Evolutionary conservation across 2,113 vertebrate species (phyloP).

Genomic region (Gambusia affinis): DNA sequence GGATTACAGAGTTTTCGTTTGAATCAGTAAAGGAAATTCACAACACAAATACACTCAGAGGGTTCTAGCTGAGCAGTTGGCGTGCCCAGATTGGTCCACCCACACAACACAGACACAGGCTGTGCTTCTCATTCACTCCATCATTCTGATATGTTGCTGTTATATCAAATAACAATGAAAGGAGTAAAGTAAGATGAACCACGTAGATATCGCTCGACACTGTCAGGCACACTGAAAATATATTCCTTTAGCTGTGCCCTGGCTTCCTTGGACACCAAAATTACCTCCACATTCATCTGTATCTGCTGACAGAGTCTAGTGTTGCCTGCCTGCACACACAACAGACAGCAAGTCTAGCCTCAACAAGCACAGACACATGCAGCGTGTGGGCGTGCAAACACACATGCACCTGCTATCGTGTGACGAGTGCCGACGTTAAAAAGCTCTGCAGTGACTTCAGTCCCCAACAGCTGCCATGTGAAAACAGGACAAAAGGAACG

Average conservation of each 20-base stretch:
- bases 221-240: slow-evolving; percentile 20
- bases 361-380: slow-evolving; percentile 39
- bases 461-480: slow-evolving; percentile 58
- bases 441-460: slow-evolving; percentile 51
- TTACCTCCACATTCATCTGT: slow-evolving; percentile 57
- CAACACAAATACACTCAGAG: slow-evolving; percentile 2
- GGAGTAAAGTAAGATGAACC: slow-evolving; percentile 15
- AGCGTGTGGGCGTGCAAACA: slow-evolving; percentile 34
- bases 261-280: slow-evolving; percentile 14
- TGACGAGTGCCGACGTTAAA: slow-evolving; percentile 55
- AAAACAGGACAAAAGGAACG: slow-evolving; percentile 1
- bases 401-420: slow-evolving; percentile 64
- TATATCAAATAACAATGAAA: slow-evolving; percentile 19
- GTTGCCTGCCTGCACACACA: not conserved
- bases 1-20: not conserved
- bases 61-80: slow-evolving; percentile 52
- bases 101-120: slow-evolving; percentile 51
- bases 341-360: slow-evolving; percentile 56
- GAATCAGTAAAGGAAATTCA: not conserved
- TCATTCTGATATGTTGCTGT: slow-evolving; percentile 21
- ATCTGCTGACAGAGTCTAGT: slow-evolving; percentile 63
- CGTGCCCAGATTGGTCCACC: slow-evolving; percentile 68
- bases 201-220: not conserved
- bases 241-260: slow-evolving; percentile 12
- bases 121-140: slow-evolving; percentile 61